Percentiles rank a stretch among this genome's conserved stretches.
These are phyloP conservation scores for Carlito syrichta DNA, from an alignment of 2,113 vertebrate species.

Conservation along the genomic window DNA sequence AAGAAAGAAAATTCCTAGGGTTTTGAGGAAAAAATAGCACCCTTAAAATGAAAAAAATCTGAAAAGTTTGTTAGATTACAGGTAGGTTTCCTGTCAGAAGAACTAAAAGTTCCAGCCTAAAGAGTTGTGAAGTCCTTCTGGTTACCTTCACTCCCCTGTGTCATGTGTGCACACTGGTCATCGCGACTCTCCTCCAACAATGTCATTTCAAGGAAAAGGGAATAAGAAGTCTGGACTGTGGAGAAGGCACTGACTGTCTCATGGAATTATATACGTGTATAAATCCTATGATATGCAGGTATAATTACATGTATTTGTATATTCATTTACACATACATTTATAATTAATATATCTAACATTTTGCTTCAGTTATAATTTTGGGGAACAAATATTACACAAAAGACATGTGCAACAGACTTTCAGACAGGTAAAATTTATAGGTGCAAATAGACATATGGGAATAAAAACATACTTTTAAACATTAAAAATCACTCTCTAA, in stretches of 20 bases:
- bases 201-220: neutral
- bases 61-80: neutral
- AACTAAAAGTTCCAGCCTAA: neutral
- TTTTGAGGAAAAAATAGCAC: neutral
- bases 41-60: neutral
- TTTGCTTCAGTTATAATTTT: neutral
- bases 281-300: neutral
- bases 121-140: neutral
- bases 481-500: neutral
- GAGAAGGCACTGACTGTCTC: neutral
- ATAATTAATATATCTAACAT: neutral
- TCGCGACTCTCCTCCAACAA: neutral
- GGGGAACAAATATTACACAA: neutral
- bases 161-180: neutral
- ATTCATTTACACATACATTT: neutral
- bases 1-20: neutral
- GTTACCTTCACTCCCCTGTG: neutral
- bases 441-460: neutral
- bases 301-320: neutral
- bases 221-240: neutral
- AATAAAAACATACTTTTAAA: neutral
- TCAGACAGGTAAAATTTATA: neutral
- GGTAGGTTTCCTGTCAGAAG: neutral
- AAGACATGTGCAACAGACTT: neutral
- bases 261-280: neutral